Percentiles rank a stretch among this genome's conserved stretches.
Evolutionary conservation across 2,113 vertebrate species (phyloP).

Genomic region (Caloenas nicobarica): DNA sequence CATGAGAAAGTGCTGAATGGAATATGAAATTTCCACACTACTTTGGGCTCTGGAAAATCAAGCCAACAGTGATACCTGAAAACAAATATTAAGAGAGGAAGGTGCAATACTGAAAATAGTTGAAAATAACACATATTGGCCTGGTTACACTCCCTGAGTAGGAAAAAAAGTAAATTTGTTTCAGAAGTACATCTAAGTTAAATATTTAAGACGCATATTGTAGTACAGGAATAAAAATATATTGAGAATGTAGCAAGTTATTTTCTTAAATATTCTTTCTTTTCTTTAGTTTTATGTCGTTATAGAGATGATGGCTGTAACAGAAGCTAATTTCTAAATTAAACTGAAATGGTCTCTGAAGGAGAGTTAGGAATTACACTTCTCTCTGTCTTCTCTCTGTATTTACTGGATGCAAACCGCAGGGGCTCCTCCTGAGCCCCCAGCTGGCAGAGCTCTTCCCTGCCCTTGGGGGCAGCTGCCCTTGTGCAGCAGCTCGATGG

Average conservation of each 20-base stretch:
- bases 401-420: accelerated
- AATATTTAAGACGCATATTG: background rate
- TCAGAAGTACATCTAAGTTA: background rate
- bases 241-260: background rate
- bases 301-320: background rate
- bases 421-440: background rate
- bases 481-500: background rate
- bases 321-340: background rate
- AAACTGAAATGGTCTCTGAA: background rate
- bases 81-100: background rate
- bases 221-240: background rate
- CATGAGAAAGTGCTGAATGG: conserved; percentile 71
- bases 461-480: too few relatives aligned
- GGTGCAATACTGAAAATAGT: background rate
- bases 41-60: conserved; percentile 43
- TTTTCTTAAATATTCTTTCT: background rate
- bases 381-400: too few relatives aligned
- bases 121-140: background rate
- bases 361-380: background rate
- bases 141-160: background rate
- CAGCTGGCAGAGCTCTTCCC: too few relatives aligned
- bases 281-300: background rate
- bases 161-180: background rate
- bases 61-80: conserved; percentile 12
- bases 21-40: conserved; percentile 70